Conservation (phyloP, 2,888 invertebrate genomes). For the Atherix ibis region DNA sequence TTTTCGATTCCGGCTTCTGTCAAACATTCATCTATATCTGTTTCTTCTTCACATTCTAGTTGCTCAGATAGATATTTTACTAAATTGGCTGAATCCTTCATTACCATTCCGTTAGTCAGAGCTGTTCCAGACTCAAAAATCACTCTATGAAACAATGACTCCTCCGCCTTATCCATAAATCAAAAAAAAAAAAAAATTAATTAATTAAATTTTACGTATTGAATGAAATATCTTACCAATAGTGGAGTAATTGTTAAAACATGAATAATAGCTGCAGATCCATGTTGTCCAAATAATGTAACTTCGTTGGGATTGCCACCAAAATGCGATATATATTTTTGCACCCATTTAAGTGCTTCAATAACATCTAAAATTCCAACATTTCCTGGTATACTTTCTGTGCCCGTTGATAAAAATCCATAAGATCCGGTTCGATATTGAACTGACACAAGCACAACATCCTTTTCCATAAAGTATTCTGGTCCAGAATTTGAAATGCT, state of each 20-base stretch:
- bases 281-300: slow-evolving; percentile 33
- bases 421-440: slow-evolving; percentile 37
- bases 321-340: slow-evolving; percentile 28
- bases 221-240: slow-evolving; percentile 9
- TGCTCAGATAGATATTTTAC: slow-evolving; percentile 14
- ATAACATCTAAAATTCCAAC: slow-evolving; percentile 37
- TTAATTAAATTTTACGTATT: neutral
- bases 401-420: slow-evolving; percentile 37
- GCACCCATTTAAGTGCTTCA: slow-evolving; percentile 34
- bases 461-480: slow-evolving; percentile 31
- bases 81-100: slow-evolving; percentile 17
- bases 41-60: slow-evolving; percentile 10
- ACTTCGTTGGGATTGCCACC: slow-evolving; percentile 29
- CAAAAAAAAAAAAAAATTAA: neutral
- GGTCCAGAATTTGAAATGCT: slow-evolving; percentile 25
- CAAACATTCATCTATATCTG: slow-evolving; percentile 2
- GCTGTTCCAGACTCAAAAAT: slow-evolving; percentile 33
- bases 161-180: slow-evolving; percentile 1
- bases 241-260: slow-evolving; percentile 24
- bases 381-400: slow-evolving; percentile 37
- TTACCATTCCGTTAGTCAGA: slow-evolving; percentile 28
- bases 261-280: slow-evolving; percentile 29
- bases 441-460: slow-evolving; percentile 34
- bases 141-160: slow-evolving; percentile 29
- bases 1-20: neutral